A percentile compares a stretch with the other conserved stretches of the same genome.
Evolutionary conservation across 2,797 vertebrate species (phyloP).

Genomic region (Chloroceryle amazona): DNA sequence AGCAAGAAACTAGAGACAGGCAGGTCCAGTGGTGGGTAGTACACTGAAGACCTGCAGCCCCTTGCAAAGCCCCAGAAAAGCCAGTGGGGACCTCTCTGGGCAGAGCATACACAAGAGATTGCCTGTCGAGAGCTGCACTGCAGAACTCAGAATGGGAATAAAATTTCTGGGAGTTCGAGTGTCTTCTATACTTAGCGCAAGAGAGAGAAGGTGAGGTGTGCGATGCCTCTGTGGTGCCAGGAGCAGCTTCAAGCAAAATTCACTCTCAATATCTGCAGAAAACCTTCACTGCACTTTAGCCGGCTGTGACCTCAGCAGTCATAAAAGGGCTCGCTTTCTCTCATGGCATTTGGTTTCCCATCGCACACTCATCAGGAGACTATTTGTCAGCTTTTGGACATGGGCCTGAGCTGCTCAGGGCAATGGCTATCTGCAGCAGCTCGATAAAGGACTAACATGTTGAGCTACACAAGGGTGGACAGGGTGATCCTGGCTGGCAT

Average conservation of each 20-base stretch:
- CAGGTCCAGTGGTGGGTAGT: not conserved
- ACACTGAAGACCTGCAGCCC: rapidly evolving
- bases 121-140: rapidly evolving
- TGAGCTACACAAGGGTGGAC: not conserved
- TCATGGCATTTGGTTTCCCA: rapidly evolving
- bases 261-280: not conserved
- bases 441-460: rapidly evolving
- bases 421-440: not conserved
- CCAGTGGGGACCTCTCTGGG: rapidly evolving
- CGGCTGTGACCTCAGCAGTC: not conserved
- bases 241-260: not conserved
- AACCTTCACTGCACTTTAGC: not conserved
- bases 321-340: not conserved
- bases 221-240: rapidly evolving
- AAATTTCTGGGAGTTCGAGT: not conserved
- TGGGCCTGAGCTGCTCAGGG: not conserved
- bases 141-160: not conserved
- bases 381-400: not conserved
- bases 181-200: not conserved
- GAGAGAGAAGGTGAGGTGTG: rapidly evolving
- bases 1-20: not conserved
- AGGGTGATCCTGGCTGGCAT: not conserved
- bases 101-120: not conserved
- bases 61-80: not conserved
- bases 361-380: not conserved